Evolutionary conservation across 2,797 vertebrate species (phyloP), one percentile per base, ranked within the genome.

Genomic region (Ctenosaura bakeri): DNA sequence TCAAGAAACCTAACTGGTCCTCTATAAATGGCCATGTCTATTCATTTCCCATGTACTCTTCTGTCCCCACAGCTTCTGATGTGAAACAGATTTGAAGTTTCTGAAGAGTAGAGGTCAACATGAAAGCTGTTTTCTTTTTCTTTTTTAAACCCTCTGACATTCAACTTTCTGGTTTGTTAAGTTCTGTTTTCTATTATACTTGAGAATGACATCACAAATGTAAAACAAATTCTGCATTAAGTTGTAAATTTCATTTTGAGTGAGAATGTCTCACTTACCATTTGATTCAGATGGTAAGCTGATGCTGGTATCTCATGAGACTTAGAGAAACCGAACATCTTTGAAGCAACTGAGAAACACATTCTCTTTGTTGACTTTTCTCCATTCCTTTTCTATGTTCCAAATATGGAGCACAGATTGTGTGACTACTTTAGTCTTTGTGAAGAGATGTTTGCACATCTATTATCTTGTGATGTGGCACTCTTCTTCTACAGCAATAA

Each of bases 31-130:
- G 86, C 77, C 89, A 92, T 92, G 92, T 87, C 90, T 93, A 84
- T 92, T 95, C 89, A 92, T 96, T 97, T 97, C 96, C 96, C 96
- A 96, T 95, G 95, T 96, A 96, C 92, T 96, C 90, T 91, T 90
- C 91, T 87, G 86, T 97, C 96, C 96, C 95, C 94, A 86, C 87
- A 95, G 95, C 59, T 95, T 97, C 95, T 97, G 96, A 98, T 98
- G 95, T 96, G 96, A 97, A 97, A 97, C 97, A 97, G 96, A 97
- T 97, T 97, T 95, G 93, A 96, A 96, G 96, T 97, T 97, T 96
- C 94, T 95, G 88, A 95, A 96, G 95, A 96, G 96, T 96, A 97
- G 94, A 97, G 97, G 97, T 97, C 97, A 97, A 97, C 97, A 97
- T 97, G 96, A 98, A 98, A 97, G 97, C 92, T 90, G 96, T 92